Evolutionary conservation across 2,797 vertebrate species (phyloP).

Genomic region (Gymnothorax reevesii): DNA sequence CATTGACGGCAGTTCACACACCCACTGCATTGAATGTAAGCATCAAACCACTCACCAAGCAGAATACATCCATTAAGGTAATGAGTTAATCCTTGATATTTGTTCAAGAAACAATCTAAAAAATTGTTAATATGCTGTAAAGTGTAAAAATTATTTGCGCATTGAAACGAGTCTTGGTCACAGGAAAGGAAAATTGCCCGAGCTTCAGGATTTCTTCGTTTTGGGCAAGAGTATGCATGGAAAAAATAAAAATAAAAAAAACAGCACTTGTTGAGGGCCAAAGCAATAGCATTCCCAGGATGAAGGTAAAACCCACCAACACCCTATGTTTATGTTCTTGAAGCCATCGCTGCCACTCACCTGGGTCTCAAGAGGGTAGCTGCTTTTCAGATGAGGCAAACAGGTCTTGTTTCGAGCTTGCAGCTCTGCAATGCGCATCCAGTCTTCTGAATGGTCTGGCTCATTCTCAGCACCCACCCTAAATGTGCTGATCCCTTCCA

Average conservation of each 20-base stretch:
- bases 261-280: background rate
- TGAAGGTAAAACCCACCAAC: background rate
- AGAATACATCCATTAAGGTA: background rate
- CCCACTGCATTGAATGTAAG: background rate
- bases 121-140: no score
- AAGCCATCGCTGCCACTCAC: slow-evolving; percentile 58
- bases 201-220: no score
- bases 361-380: slow-evolving; percentile 87
- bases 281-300: background rate
- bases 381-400: slow-evolving; percentile 89
- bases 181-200: no score
- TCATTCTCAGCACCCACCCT: slow-evolving; percentile 81
- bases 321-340: background rate
- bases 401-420: slow-evolving; percentile 85
- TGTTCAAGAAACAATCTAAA: no score
- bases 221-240: no score
- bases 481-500: slow-evolving; percentile 66
- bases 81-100: background rate
- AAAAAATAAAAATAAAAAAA: no score
- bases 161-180: no score
- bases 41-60: background rate
- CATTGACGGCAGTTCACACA: background rate
- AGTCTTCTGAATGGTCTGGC: slow-evolving; percentile 80
- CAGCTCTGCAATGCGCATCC: slow-evolving; percentile 89
- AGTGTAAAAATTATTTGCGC: no score